Evolutionary conservation across 2,113 vertebrate species (phyloP).

Genomic region (Lonchura striata): DNA sequence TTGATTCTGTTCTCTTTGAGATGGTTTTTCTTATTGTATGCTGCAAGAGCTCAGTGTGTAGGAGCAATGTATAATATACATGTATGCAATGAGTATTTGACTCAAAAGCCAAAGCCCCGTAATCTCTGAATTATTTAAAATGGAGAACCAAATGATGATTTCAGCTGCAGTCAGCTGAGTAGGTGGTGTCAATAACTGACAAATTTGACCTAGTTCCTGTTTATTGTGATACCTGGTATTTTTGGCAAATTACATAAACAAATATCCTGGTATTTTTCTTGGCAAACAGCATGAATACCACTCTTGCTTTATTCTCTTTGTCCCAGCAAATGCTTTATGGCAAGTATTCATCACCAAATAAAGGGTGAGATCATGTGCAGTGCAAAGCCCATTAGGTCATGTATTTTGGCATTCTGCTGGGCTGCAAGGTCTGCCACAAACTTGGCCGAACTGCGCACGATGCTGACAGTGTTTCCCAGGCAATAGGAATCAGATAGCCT

Average conservation of each 20-base stretch:
- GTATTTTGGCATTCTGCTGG: not conserved
- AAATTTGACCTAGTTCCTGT: not conserved
- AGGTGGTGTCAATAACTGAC: not conserved
- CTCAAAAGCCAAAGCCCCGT: not conserved
- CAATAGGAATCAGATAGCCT: not conserved
- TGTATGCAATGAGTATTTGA: not conserved
- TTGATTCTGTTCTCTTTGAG: not conserved
- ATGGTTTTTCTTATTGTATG: not conserved
- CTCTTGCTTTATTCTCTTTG: not conserved
- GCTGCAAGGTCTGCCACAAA: constrained; percentile 5
- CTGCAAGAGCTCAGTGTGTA: not conserved
- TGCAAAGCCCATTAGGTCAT: not conserved
- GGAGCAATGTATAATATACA: not conserved
- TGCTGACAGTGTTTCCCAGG: not conserved
- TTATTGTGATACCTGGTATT: constrained; percentile 8
- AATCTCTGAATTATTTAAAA: not conserved
- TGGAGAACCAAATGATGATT: not conserved
- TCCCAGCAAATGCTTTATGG: not conserved
- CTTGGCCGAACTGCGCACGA: not conserved
- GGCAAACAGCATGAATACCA: not conserved
- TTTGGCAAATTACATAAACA: not conserved
- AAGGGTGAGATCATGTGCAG: not conserved
- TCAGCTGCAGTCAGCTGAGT: not conserved
- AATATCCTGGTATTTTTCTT: constrained; percentile 25
- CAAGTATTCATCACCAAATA: constrained; percentile 3